A percentile compares a stretch with the other conserved stretches of the same genome.
Evolutionary conservation across 2,888 invertebrate species (phyloP).

Genomic region (Drosophila tanythrix): DNA sequence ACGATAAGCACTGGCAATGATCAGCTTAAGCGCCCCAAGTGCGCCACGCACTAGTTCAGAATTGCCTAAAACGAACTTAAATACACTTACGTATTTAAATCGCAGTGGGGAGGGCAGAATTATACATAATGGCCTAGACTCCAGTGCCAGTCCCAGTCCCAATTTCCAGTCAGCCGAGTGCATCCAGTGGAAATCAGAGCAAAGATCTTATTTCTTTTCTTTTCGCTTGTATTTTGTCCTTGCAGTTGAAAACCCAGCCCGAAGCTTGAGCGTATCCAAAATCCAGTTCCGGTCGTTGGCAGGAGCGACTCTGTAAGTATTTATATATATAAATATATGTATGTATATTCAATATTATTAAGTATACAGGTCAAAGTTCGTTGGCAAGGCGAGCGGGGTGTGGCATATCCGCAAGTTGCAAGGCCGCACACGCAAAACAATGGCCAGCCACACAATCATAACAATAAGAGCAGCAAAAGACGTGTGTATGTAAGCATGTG

Average conservation of each 20-base stretch:
- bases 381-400: constrained; percentile 7
- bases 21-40: constrained; percentile 8
- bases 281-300: constrained; percentile 4
- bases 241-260: constrained; percentile 16
- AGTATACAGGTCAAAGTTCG: constrained; percentile 4
- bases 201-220: constrained; percentile 14
- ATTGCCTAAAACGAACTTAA: constrained; percentile 19
- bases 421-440: constrained; percentile 33
- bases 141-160: background rate
- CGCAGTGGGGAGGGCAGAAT: background rate
- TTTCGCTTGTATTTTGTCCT: constrained; percentile 10
- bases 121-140: constrained; percentile 5
- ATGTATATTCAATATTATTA: background rate
- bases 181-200: constrained; percentile 16
- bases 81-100: constrained; percentile 16
- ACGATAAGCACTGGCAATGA: constrained; percentile 7
- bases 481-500: background rate
- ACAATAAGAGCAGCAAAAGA: constrained; percentile 29
- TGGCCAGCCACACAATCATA: constrained; percentile 29
- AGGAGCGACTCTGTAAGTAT: constrained; percentile 34
- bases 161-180: constrained; percentile 20
- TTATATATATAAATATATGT: background rate
- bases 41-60: constrained; percentile 37
- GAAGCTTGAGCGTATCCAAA: background rate
- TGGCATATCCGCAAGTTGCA: constrained; percentile 32